These are phyloP conservation scores for Macaria liturata DNA, from an alignment of 2,888 invertebrate genomes.

Conservation along the genomic window DNA sequence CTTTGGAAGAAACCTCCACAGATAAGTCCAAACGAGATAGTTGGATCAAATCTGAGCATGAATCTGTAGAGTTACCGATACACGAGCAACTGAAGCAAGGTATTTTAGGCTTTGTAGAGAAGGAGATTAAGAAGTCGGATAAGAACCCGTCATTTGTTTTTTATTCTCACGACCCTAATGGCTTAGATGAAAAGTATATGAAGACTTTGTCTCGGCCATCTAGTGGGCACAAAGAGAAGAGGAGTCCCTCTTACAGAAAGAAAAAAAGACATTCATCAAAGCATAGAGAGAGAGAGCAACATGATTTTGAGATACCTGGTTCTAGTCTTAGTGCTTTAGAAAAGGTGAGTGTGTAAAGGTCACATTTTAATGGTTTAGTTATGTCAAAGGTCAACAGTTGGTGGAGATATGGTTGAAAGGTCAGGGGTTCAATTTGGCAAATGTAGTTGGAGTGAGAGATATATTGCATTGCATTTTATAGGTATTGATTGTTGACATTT, in stretches of 20 bases:
- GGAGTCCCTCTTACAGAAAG: constrained; percentile 75
- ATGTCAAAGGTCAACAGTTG: constrained; percentile 15
- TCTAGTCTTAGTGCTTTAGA: constrained; percentile 80
- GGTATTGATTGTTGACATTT: no score
- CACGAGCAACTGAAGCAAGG: constrained; percentile 82
- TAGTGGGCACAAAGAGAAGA: constrained; percentile 76
- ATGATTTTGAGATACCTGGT: constrained; percentile 78
- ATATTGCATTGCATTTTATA: no score
- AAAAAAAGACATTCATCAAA: constrained; percentile 76
- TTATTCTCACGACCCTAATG: constrained; percentile 77
- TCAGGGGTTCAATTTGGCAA: constrained; percentile 12
- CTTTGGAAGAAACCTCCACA: constrained; percentile 44
- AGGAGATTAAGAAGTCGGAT: constrained; percentile 78
- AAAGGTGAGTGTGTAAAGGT: constrained; percentile 50
- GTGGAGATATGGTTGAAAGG: constrained; percentile 14
- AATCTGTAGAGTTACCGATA: constrained; percentile 83
- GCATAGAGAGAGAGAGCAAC: constrained; percentile 71
- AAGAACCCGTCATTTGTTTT: constrained; percentile 77
- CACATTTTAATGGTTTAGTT: constrained; percentile 1
- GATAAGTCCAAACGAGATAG: constrained; percentile 72
- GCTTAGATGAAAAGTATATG: constrained; percentile 73
- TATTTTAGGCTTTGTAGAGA: constrained; percentile 77
- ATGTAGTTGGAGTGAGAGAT: background rate
- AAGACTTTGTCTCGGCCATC: constrained; percentile 72
- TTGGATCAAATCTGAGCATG: constrained; percentile 78